These are phyloP conservation scores for Ochotona curzoniae DNA, from an alignment of 2,113 vertebrate genomes.

Conservation along the genomic window DNA sequence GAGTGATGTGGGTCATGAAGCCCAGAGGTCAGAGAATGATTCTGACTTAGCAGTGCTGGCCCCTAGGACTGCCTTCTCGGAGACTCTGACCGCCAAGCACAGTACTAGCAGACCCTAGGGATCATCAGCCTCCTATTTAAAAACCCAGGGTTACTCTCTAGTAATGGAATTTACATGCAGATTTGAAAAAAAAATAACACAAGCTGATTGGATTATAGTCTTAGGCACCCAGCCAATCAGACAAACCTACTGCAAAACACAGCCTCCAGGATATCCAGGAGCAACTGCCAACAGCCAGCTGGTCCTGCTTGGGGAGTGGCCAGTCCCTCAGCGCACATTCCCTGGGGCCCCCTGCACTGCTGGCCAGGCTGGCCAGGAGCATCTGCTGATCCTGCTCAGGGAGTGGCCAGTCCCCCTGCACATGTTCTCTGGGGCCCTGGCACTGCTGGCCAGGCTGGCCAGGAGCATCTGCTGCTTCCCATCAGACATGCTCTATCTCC, in stretches of 20 bases:
- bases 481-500: neutral
- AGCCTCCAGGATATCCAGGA: neutral
- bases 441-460: neutral
- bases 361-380: neutral
- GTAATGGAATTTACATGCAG: neutral
- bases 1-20: neutral
- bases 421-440: neutral
- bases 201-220: neutral
- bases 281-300: neutral
- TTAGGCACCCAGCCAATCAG: constrained; percentile 39
- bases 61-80: neutral
- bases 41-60: neutral
- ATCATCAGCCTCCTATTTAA: neutral
- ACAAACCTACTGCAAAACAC: constrained; percentile 16
- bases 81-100: neutral
- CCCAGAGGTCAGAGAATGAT: neutral
- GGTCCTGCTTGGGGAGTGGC: neutral
- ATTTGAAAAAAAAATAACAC: neutral
- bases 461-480: neutral
- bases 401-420: neutral
- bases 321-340: neutral
- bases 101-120: neutral
- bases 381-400: neutral
- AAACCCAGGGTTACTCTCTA: neutral
- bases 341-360: neutral